phyloP scores from a whole-genome alignment of 2,113 vertebrate genomes.

The Nothocercus julius region DNA sequence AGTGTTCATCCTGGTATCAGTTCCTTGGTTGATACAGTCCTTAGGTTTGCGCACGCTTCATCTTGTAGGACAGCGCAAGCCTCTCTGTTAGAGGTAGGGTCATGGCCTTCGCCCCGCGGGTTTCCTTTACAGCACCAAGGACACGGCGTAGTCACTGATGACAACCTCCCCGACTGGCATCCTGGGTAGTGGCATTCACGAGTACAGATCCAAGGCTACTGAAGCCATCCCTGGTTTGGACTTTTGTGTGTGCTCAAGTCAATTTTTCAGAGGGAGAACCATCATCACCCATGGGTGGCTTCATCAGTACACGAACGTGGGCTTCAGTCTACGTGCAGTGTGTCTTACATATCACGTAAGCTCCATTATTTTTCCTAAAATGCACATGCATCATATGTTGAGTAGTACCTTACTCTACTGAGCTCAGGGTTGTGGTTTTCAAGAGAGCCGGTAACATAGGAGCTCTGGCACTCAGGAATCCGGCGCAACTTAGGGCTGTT shows the following conservation, averaged over 20 bases:
- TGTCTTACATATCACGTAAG: not conserved
- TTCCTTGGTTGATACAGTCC: not conserved
- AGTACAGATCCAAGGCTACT: not conserved
- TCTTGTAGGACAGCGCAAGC: not conserved
- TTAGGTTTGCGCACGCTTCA: rapidly evolving
- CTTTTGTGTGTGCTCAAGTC: not conserved
- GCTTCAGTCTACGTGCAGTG: no score
- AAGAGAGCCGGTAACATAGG: rapidly evolving
- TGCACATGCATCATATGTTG: not conserved
- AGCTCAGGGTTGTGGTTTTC: not conserved
- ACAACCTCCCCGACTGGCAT: not conserved
- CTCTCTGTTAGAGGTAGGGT: not conserved
- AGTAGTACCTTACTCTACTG: not conserved
- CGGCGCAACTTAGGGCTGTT: not conserved
- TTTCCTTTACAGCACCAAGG: not conserved
- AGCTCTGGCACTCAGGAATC: rapidly evolving
- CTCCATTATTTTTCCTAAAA: rapidly evolving
- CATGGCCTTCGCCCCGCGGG: not conserved
- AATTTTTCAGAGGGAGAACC: rapidly evolving
- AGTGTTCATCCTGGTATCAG: not conserved
- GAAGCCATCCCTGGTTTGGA: not conserved
- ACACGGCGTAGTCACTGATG: not conserved
- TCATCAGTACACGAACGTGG: not conserved
- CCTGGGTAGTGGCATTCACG: not conserved
- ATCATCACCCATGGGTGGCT: rapidly evolving